These are phyloP conservation scores for Apis cerana DNA, from an alignment of 1,140 invertebrate genomes.

Conservation along the genomic window DNA sequence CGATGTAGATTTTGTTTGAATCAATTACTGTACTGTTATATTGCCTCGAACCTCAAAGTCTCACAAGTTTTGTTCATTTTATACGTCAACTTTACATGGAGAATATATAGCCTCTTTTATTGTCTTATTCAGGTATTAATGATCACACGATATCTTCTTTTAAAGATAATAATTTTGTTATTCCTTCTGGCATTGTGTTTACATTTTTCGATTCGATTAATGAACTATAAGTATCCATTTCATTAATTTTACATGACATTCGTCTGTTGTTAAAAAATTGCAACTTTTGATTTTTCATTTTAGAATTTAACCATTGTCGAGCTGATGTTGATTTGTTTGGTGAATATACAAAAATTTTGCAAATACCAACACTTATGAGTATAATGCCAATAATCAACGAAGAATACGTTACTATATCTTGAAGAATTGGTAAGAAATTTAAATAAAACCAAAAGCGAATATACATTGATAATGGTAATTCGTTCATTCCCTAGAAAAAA, in stretches of 20 bases:
- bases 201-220: conserved; percentile 73
- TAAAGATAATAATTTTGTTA: conserved; percentile 58
- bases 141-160: conserved; percentile 73
- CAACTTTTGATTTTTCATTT: conserved; percentile 71
- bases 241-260: conserved; percentile 65
- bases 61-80: no score
- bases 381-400: conserved; percentile 82
- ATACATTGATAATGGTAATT: conserved; percentile 83
- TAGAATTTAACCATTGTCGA: conserved; percentile 70
- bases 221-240: conserved; percentile 78
- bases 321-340: conserved; percentile 55
- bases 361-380: conserved; percentile 79
- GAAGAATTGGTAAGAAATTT: conserved; percentile 84
- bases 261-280: conserved; percentile 71
- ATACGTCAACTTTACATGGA: not conserved
- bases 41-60: not conserved
- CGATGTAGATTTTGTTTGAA: not conserved
- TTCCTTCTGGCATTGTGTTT: not conserved
- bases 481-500: conserved; percentile 85
- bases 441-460: conserved; percentile 87
- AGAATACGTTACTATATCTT: conserved; percentile 83
- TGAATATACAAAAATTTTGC: conserved; percentile 75
- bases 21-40: not conserved
- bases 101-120: conserved; percentile 28
- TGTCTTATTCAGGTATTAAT: not conserved